phyloP scores from a whole-genome alignment of 2,113 vertebrate species.

The Psammodynastes pulverulentus region DNA sequence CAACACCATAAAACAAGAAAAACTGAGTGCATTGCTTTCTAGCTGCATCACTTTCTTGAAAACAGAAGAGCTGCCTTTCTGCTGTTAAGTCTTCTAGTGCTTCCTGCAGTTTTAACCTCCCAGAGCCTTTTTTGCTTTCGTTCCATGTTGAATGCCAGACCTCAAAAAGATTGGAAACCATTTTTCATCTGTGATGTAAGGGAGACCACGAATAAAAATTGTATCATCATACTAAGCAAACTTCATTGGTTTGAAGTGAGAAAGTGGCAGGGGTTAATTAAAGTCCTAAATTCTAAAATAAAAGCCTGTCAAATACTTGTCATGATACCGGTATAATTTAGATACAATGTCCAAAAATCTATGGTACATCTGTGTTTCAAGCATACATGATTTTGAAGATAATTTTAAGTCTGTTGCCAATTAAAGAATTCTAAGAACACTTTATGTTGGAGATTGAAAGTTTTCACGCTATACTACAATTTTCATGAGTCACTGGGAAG shows the following conservation, averaged over 20 bases:
- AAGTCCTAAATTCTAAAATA: rapidly evolving
- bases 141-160: neutral
- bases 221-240: neutral
- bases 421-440: neutral
- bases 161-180: neutral
- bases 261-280: rapidly evolving
- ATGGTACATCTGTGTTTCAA: neutral
- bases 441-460: neutral
- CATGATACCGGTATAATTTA: neutral
- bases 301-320: neutral
- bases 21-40: slow-evolving; percentile 46
- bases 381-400: neutral
- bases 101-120: rapidly evolving
- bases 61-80: slow-evolving; percentile 6
- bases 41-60: slow-evolving; percentile 56
- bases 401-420: neutral
- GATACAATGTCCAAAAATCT: neutral
- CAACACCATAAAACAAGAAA: slow-evolving; percentile 36
- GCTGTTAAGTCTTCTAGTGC: slow-evolving; percentile 17
- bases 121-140: neutral
- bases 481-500: neutral
- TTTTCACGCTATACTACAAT: neutral
- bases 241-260: rapidly evolving
- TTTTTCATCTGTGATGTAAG: neutral
- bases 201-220: neutral